Evolutionary conservation across 1,140 invertebrate genomes (phyloP).

Genomic region (Rhagoletis zephyria): DNA sequence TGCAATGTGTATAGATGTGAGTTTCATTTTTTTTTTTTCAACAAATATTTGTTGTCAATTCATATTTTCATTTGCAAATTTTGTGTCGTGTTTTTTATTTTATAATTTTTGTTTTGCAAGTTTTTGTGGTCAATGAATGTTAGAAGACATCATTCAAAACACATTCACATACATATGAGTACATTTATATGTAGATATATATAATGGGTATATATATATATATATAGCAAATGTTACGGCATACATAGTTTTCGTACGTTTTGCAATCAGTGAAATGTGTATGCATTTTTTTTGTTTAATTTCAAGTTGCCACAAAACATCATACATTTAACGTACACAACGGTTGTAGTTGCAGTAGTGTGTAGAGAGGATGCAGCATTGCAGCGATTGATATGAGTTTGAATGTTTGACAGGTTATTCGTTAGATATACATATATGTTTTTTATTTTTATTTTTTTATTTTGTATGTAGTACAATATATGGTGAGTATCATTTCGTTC

Average conservation of each 20-base stretch:
- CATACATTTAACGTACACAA: conserved; percentile 33
- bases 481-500: conserved; percentile 17
- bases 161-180: conserved; percentile 8
- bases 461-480: not conserved
- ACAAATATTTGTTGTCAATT: conserved; percentile 1
- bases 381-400: conserved; percentile 8
- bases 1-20: conserved; percentile 16
- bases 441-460: not conserved
- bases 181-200: not conserved
- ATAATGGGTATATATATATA: not conserved
- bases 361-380: conserved; percentile 2
- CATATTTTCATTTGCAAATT: not conserved
- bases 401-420: not conserved
- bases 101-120: no score
- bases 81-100: not conserved
- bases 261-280: not conserved
- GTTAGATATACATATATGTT: not conserved
- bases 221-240: not conserved
- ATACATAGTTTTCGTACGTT: conserved; percentile 26
- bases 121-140: not conserved
- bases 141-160: not conserved
- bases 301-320: conserved; percentile 38
- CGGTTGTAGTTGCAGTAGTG: conserved; percentile 5
- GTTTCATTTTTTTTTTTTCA: conserved; percentile 4
- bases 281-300: conserved; percentile 23